Conservation (phyloP, 2,888 invertebrate genomes). For the Epinotia bilunana region DNA sequence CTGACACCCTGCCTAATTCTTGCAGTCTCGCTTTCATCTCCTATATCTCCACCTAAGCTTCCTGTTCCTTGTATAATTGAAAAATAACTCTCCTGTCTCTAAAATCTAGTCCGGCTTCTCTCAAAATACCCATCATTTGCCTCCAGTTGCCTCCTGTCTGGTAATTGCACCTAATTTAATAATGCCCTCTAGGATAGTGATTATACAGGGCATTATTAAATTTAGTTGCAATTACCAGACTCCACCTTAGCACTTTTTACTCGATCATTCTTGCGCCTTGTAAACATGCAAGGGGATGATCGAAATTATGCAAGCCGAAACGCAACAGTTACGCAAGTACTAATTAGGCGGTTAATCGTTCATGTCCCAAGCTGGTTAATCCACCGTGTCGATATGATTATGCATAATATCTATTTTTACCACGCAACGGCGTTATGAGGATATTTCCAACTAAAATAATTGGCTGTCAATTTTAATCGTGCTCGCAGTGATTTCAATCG, state of each 20-base stretch:
- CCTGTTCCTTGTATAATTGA: too few relatives aligned
- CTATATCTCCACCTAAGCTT: too few relatives aligned
- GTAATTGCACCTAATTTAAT: too few relatives aligned
- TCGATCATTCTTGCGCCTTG: not conserved
- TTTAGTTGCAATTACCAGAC: too few relatives aligned
- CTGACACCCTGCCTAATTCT: too few relatives aligned
- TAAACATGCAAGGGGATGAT: slow-evolving; percentile 14
- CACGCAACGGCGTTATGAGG: slow-evolving; percentile 33
- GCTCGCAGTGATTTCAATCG: not conserved
- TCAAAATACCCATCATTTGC: too few relatives aligned
- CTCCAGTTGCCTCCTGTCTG: too few relatives aligned
- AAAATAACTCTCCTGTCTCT: too few relatives aligned
- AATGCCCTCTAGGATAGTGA: too few relatives aligned
- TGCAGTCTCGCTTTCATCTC: too few relatives aligned
- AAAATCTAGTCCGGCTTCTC: too few relatives aligned
- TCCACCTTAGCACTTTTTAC: not conserved
- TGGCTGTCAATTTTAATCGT: slow-evolving; percentile 20
- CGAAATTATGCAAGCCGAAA: slow-evolving; percentile 3
- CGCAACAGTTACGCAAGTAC: slow-evolving; percentile 12
- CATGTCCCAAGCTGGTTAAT: slow-evolving; percentile 29
- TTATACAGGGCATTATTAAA: too few relatives aligned
- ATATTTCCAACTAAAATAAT: slow-evolving; percentile 20
- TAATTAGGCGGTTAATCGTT: slow-evolving; percentile 19
- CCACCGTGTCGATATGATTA: slow-evolving; percentile 23
- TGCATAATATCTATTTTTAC: slow-evolving; percentile 28